These are phyloP conservation scores for Mionectes macconnelli DNA, from an alignment of 2,113 vertebrate genomes.

Conservation along the genomic window DNA sequence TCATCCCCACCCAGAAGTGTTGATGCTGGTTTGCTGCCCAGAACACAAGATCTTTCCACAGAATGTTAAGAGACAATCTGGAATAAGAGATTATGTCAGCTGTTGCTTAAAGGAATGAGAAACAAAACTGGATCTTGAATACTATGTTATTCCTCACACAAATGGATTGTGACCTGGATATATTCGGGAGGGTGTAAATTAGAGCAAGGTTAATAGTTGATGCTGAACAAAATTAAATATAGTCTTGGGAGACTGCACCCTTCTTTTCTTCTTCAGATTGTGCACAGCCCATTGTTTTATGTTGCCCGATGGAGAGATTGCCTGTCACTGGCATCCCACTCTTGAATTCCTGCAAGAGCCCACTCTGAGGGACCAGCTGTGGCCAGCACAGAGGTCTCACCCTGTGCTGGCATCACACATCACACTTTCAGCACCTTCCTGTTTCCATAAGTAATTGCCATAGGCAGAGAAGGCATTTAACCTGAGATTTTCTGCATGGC, in stretches of 20 bases:
- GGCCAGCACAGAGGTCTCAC: background rate
- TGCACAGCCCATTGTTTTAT: background rate
- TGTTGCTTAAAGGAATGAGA: constrained; percentile 20
- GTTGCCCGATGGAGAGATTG: background rate
- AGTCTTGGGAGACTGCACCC: background rate
- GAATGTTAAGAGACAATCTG: constrained; percentile 34
- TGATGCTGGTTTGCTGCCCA: constrained; percentile 46
- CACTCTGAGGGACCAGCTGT: background rate
- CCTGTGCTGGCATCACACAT: fast-evolving
- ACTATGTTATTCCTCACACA: constrained; percentile 5
- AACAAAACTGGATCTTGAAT: background rate
- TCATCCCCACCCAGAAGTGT: background rate
- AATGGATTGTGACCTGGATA: background rate
- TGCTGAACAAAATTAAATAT: background rate
- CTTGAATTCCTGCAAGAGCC: background rate
- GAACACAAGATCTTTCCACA: background rate
- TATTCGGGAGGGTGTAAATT: background rate
- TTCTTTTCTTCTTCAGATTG: background rate
- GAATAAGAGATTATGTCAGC: constrained; percentile 16
- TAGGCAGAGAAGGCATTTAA: background rate
- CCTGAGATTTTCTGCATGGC: background rate
- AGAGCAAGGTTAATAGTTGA: background rate
- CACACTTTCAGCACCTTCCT: background rate
- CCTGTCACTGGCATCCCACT: background rate
- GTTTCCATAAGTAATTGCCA: background rate